Percentiles rank a stretch among this genome's conserved stretches.
phyloP scores from a whole-genome alignment of 2,888 invertebrate genomes.

The Drosophila helvetica region DNA sequence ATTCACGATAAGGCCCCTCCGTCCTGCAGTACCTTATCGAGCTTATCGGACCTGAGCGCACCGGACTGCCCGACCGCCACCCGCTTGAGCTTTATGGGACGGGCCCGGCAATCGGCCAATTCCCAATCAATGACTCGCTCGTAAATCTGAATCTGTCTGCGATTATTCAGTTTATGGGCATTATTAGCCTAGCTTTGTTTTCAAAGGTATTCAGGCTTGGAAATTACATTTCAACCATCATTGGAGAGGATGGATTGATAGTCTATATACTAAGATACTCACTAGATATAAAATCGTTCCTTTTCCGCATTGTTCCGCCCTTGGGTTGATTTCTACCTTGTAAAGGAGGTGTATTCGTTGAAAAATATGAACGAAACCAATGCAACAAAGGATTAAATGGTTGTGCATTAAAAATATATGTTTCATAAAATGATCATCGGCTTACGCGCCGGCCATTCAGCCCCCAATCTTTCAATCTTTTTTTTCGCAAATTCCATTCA shows the following conservation, averaged over 20 bases:
- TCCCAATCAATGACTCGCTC: slow-evolving; percentile 28
- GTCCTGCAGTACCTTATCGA: background rate
- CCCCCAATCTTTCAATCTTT: background rate
- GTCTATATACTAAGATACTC: background rate
- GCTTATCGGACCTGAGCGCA: slow-evolving; percentile 12
- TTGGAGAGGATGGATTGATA: too few species aligned
- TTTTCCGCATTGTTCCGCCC: background rate
- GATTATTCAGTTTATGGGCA: background rate
- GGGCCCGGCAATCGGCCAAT: background rate
- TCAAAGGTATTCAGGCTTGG: background rate
- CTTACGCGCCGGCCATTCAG: background rate
- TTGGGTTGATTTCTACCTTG: background rate
- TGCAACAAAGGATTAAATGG: too few species aligned
- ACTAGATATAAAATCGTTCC: background rate
- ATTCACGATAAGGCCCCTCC: slow-evolving; percentile 21
- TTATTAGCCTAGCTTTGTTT: background rate
- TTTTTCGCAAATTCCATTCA: background rate
- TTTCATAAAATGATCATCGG: background rate
- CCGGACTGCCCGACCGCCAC: too few species aligned
- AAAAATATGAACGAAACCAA: too few species aligned
- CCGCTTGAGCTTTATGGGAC: slow-evolving; percentile 5
- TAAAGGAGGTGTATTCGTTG: background rate
- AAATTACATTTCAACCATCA: background rate
- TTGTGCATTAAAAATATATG: too few species aligned
- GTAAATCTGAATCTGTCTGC: slow-evolving; percentile 49